These are phyloP conservation scores for Lasioglossum malachurum DNA, from an alignment of 2,888 invertebrate species.

Conservation along the genomic window DNA sequence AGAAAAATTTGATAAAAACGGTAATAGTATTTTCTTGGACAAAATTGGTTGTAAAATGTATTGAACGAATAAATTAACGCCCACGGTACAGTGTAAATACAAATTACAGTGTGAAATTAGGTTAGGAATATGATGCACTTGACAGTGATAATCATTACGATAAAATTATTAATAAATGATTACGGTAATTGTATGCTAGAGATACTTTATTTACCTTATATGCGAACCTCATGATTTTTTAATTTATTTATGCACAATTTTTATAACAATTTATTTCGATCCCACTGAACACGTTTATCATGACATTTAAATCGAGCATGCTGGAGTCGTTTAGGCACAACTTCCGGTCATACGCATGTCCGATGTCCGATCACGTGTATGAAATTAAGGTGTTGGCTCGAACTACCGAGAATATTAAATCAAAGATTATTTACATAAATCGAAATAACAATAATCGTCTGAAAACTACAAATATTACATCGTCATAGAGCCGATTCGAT, in stretches of 20 bases:
- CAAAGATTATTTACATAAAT: neutral
- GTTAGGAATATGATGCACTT: slow-evolving; percentile 35
- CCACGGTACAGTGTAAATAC: slow-evolving; percentile 11
- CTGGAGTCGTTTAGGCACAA: neutral
- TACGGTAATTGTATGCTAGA: neutral
- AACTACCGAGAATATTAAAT: slow-evolving; percentile 3
- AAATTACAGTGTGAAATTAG: slow-evolving; percentile 40
- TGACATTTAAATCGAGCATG: slow-evolving; percentile 46
- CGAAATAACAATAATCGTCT: neutral
- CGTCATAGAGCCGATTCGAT: neutral
- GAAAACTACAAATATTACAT: neutral
- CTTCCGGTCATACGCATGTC: slow-evolving; percentile 46
- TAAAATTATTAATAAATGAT: neutral
- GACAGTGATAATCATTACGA: neutral
- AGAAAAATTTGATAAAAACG: slow-evolving; percentile 20
- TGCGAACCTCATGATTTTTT: slow-evolving; percentile 86
- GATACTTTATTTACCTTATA: slow-evolving; percentile 85
- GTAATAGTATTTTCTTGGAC: neutral
- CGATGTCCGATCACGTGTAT: slow-evolving; percentile 55
- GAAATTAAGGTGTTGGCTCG: slow-evolving; percentile 57
- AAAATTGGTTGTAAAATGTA: neutral
- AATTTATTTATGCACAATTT: neutral
- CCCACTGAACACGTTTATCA: slow-evolving; percentile 47
- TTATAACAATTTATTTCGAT: slow-evolving; percentile 5
- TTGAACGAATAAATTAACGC: slow-evolving; percentile 14